These are phyloP conservation scores for Erinaceus europaeus DNA, from an alignment of 2,113 vertebrate genomes.

Conservation along the genomic window DNA sequence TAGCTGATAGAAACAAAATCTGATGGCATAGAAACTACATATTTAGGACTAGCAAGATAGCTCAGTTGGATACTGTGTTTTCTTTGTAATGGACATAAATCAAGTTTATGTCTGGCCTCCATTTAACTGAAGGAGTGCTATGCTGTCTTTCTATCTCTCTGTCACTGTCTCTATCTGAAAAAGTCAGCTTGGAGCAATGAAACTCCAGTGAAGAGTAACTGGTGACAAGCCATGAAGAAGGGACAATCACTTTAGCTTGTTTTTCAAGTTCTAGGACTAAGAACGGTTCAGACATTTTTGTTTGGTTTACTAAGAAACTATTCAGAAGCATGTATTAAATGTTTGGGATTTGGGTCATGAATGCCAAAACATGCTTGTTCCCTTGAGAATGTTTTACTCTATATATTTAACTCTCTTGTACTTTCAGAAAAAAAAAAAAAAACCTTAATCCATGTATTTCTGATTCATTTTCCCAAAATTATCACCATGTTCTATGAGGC, in stretches of 20 bases:
- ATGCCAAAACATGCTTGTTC: conserved; percentile 39
- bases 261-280: conserved; percentile 16
- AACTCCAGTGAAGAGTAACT: no score
- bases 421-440: conserved; percentile 50
- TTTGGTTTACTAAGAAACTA: conserved; percentile 35
- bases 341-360: conserved; percentile 39
- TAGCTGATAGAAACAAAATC: not conserved
- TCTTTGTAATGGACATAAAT: no score
- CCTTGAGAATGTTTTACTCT: conserved; percentile 21
- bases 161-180: no score
- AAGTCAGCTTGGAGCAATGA: no score
- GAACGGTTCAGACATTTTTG: not conserved
- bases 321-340: conserved; percentile 38
- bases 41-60: no score
- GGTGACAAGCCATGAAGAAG: no score
- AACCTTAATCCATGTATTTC: conserved; percentile 53
- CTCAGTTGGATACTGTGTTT: no score
- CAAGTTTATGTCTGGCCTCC: no score
- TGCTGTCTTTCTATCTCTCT: no score
- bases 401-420: conserved; percentile 22
- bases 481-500: not conserved
- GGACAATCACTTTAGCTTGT: not conserved
- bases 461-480: not conserved
- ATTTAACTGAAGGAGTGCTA: no score
- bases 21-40: no score